Conservation (phyloP, 2,797 vertebrate species). For the Petrocephalus sullivani region DNA sequence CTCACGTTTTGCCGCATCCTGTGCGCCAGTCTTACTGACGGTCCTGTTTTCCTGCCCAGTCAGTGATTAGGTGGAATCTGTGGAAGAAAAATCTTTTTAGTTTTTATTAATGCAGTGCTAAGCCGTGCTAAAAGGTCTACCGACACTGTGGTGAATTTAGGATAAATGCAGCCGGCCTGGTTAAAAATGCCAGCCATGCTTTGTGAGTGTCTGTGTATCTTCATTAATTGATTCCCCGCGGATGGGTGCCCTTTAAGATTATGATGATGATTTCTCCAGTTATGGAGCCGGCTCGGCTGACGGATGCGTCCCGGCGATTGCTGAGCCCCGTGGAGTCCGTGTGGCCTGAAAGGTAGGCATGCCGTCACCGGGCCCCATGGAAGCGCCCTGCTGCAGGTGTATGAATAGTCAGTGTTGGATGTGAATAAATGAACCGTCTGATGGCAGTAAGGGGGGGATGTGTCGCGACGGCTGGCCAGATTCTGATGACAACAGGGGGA, state of each 20-base stretch:
- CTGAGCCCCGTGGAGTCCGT: neutral
- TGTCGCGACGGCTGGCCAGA: neutral
- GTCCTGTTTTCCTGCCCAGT: neutral
- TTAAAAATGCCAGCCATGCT: neutral
- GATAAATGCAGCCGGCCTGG: neutral
- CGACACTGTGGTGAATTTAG: neutral
- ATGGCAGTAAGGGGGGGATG: constrained; percentile 14
- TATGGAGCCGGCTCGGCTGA: neutral
- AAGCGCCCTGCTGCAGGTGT: neutral
- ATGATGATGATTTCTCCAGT: neutral
- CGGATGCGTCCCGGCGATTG: neutral
- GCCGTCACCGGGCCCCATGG: neutral
- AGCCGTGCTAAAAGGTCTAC: neutral
- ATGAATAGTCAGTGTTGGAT: constrained; percentile 32
- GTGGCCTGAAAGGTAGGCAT: neutral
- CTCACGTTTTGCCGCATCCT: neutral
- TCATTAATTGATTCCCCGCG: neutral
- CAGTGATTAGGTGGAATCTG: neutral
- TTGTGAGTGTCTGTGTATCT: neutral
- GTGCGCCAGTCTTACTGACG: neutral
- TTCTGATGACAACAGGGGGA: constrained; percentile 11
- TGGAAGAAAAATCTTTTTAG: neutral
- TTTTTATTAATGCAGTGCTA: neutral
- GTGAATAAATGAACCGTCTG: constrained; percentile 33
- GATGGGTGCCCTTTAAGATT: neutral